phyloP scores from a whole-genome alignment of 2,888 invertebrate genomes.

The Pollenia labialis region DNA sequence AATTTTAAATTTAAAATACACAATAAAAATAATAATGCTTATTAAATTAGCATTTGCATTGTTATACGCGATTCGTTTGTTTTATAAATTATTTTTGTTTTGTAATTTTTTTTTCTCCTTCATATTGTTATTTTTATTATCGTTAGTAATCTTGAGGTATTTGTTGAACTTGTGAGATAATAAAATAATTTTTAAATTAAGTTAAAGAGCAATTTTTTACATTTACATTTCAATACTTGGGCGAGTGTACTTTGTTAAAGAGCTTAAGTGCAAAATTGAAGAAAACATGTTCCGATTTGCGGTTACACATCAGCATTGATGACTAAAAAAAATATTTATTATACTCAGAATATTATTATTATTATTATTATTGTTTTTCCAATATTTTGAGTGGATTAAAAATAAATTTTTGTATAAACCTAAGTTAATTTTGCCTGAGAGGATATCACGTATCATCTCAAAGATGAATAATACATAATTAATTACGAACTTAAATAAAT shows the following conservation, averaged over 20 bases:
- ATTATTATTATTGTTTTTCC: not conserved
- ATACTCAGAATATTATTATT: slow-evolving; percentile 27
- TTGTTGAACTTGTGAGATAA: slow-evolving; percentile 71
- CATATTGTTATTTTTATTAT: slow-evolving; percentile 49
- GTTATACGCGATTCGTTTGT: slow-evolving; percentile 69
- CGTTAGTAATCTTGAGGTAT: slow-evolving; percentile 64
- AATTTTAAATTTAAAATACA: slow-evolving; percentile 21
- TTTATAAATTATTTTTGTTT: slow-evolving; percentile 52
- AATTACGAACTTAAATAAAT: not conserved
- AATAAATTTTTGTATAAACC: slow-evolving; percentile 9
- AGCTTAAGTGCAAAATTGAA: slow-evolving; percentile 4
- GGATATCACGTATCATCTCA: not conserved
- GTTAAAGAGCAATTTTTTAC: slow-evolving; percentile 42
- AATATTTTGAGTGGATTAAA: slow-evolving; percentile 22
- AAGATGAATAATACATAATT: slow-evolving; percentile 30
- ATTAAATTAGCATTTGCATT: slow-evolving; percentile 71
- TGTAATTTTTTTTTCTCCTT: slow-evolving; percentile 6
- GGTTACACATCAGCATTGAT: slow-evolving; percentile 34
- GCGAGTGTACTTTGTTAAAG: not conserved
- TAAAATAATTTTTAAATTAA: slow-evolving; percentile 58
- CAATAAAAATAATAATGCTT: slow-evolving; percentile 45
- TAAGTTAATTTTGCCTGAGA: not conserved
- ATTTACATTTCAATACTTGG: slow-evolving; percentile 42
- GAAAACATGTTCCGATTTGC: not conserved
- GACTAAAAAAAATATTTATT: slow-evolving; percentile 43